Conservation (phyloP, 2,113 vertebrate genomes). For the Anhinga rufa region DNA sequence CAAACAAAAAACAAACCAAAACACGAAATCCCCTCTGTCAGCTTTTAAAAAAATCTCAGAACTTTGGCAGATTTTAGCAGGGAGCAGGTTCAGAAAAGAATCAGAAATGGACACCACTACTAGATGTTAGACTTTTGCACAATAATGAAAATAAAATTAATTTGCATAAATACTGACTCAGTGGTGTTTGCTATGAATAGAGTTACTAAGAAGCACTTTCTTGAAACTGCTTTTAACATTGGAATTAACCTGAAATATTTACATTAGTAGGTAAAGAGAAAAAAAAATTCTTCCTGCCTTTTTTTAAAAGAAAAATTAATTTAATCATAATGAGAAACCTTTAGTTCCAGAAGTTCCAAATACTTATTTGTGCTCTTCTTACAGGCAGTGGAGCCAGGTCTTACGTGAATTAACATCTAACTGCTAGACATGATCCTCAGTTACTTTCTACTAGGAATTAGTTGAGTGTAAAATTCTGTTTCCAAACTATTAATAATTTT, state of each 20-base stretch:
- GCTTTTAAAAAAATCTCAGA: neutral
- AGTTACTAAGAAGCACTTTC: neutral
- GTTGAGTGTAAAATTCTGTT: neutral
- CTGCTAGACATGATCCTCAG: neutral
- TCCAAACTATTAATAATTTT: neutral
- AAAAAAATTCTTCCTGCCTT: neutral
- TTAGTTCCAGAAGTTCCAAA: neutral
- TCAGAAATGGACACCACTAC: neutral
- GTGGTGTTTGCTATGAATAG: neutral
- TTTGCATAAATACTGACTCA: neutral
- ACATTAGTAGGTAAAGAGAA: neutral
- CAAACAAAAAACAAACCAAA: no score
- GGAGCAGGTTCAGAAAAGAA: neutral
- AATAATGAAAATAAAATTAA: neutral
- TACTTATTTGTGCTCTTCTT: neutral
- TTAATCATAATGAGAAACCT: neutral
- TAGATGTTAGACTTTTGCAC: neutral
- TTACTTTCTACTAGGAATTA: neutral
- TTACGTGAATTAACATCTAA: neutral
- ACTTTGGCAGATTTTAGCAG: neutral
- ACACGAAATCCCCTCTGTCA: neutral
- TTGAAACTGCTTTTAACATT: neutral
- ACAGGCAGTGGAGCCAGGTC: neutral
- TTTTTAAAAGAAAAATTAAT: neutral
- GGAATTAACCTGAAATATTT: neutral